Conservation (phyloP, 2,797 vertebrate genomes). For the Steatocranus sp. region DNA sequence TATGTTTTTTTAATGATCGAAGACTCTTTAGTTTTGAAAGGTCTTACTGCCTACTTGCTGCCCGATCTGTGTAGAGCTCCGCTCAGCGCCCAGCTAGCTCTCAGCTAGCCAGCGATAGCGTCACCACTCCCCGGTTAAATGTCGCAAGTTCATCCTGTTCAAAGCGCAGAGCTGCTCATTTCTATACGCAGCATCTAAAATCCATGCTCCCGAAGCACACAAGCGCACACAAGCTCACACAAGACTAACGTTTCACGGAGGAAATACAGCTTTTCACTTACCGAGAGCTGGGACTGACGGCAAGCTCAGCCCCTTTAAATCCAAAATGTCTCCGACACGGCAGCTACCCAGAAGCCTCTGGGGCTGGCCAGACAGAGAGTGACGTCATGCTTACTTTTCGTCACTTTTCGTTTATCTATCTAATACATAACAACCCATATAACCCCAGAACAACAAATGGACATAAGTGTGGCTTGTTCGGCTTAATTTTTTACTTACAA, state of each 20-base stretch:
- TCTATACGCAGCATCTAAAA: accelerated
- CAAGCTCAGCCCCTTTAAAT: conserved; percentile 72
- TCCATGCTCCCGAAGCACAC: accelerated
- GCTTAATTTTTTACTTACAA: not conserved
- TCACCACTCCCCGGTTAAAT: conserved; percentile 58
- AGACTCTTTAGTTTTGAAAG: not conserved
- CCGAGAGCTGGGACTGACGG: conserved; percentile 60
- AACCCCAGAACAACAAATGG: not conserved
- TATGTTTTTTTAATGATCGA: not conserved
- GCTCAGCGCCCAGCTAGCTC: conserved; percentile 13
- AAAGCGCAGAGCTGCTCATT: not conserved
- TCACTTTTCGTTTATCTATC: not conserved
- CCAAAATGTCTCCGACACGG: conserved; percentile 72
- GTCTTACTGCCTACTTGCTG: not conserved
- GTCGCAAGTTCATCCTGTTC: not conserved
- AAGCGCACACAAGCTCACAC: accelerated
- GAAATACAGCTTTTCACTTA: conserved; percentile 34
- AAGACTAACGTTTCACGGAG: accelerated
- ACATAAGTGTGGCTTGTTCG: not conserved
- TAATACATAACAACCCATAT: not conserved
- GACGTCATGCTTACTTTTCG: conserved; percentile 66
- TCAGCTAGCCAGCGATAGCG: conserved; percentile 51
- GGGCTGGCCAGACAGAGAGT: conserved; percentile 8
- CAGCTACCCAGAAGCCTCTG: conserved; percentile 53
- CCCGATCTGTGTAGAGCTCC: not conserved